A percentile compares a stretch with the other conserved stretches of the same genome.
Conservation (phyloP, 2,797 vertebrate genomes). For the Pseudotriccus pelzelni region DNA sequence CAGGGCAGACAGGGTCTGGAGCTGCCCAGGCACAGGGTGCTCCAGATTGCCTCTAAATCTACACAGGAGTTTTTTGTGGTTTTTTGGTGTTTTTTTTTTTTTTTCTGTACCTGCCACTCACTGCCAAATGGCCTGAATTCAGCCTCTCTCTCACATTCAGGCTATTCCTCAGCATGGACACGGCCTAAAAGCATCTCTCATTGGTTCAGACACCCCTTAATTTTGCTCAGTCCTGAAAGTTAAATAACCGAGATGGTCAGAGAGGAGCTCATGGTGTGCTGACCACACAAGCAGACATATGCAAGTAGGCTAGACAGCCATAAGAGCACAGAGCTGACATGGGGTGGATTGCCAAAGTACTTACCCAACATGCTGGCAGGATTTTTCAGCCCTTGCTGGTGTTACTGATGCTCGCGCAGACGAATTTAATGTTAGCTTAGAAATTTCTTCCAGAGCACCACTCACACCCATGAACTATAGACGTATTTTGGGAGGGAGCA, state of each 20-base stretch:
- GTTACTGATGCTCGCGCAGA: not conserved
- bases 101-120: not conserved
- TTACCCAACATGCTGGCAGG: not conserved
- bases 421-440: not conserved
- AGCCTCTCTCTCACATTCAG: not conserved
- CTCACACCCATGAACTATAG: not conserved
- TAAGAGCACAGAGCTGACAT: not conserved
- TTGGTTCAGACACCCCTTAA: not conserved
- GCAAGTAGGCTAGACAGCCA: not conserved
- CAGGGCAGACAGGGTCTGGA: not conserved
- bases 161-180: not conserved
- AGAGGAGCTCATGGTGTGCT: not conserved
- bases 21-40: not conserved
- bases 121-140: not conserved
- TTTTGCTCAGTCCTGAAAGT: not conserved
- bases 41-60: not conserved
- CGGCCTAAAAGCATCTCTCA: not conserved
- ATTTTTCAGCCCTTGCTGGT: not conserved
- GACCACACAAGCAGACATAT: not conserved
- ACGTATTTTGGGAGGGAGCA: not conserved
- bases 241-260: not conserved
- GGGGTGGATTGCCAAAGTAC: not conserved
- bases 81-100: not conserved
- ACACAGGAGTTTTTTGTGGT: rapidly evolving
- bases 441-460: not conserved